Conservation (phyloP, 1,140 invertebrate species). For the Liolophura sinensis region DNA sequence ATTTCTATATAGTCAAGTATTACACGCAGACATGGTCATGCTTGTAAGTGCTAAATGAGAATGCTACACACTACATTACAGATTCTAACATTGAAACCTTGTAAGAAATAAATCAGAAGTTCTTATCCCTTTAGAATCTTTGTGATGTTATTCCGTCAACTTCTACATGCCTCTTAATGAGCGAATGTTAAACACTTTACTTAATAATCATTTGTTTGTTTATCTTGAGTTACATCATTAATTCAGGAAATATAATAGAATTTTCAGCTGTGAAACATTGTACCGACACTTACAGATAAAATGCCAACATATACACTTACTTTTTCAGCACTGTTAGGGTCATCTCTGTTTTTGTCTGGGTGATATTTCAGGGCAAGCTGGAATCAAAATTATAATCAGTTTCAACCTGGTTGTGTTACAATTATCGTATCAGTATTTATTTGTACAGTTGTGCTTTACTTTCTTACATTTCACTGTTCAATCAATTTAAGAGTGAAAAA, state of each 20-base stretch:
- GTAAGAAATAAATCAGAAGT: too few relatives aligned
- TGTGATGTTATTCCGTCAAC: too few relatives aligned
- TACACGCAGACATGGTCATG: background rate
- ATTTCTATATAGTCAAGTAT: too few relatives aligned
- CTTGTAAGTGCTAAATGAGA: background rate
- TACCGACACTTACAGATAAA: background rate
- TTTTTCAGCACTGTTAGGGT: slow-evolving; percentile 47
- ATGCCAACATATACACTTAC: slow-evolving; percentile 21
- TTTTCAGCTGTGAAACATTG: background rate
- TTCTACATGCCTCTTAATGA: background rate
- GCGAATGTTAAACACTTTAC: background rate
- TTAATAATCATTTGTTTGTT: background rate
- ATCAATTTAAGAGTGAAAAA: too few relatives aligned
- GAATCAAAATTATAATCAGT: slow-evolving; percentile 19
- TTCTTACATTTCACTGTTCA: too few relatives aligned
- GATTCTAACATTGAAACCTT: too few relatives aligned
- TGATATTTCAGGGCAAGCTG: slow-evolving; percentile 94
- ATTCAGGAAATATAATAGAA: background rate
- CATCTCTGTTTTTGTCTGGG: slow-evolving; percentile 87
- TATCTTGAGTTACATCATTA: too few relatives aligned
- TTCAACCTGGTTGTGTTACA: background rate
- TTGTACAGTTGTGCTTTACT: background rate
- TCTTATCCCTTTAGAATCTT: too few relatives aligned
- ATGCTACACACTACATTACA: background rate
- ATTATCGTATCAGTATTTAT: background rate